Percentiles rank a stretch among this genome's conserved stretches.
Evolutionary conservation across 2,888 invertebrate genomes (phyloP).

Genomic region (Drosophila rellima): DNA sequence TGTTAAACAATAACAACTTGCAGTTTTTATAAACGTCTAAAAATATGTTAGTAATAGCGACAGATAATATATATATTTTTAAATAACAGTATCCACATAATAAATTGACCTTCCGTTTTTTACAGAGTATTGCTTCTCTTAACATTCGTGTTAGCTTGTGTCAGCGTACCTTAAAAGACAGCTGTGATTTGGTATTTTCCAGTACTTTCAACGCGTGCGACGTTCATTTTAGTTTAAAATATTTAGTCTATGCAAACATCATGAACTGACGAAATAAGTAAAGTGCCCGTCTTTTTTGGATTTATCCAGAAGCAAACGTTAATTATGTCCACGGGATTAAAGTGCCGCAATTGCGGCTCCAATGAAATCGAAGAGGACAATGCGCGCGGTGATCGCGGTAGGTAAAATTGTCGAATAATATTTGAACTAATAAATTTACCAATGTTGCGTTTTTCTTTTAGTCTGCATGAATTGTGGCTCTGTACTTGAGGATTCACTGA

Average conservation of each 20-base stretch:
- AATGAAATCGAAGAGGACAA: conserved; percentile 98
- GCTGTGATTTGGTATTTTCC: conserved; percentile 23
- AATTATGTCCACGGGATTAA: conserved; percentile 88
- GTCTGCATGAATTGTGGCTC: conserved; percentile 98
- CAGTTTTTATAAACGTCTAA: too few relatives aligned
- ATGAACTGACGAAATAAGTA: background rate
- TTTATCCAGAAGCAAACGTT: background rate
- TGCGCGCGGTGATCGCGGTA: conserved; percentile 92
- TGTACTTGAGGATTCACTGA: conserved; percentile 97
- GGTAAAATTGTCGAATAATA: background rate
- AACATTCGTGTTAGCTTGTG: background rate
- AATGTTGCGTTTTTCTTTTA: conserved; percentile 84
- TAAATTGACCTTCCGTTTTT: too few relatives aligned
- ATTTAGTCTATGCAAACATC: background rate
- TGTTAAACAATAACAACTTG: too few relatives aligned
- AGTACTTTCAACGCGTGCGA: conserved; percentile 22
- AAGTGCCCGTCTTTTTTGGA: background rate
- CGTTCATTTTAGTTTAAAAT: conserved; percentile 7
- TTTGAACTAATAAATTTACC: background rate
- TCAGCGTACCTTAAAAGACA: conserved; percentile 32
- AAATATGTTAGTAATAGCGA: too few relatives aligned
- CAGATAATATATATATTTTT: too few relatives aligned
- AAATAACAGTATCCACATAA: too few relatives aligned
- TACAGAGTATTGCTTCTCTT: background rate
- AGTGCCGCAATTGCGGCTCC: conserved; percentile 94